A percentile compares a stretch with the other conserved stretches of the same genome.
These are phyloP conservation scores for Berghia stephanieae DNA, from an alignment of 1,140 invertebrate species.

Conservation along the genomic window DNA sequence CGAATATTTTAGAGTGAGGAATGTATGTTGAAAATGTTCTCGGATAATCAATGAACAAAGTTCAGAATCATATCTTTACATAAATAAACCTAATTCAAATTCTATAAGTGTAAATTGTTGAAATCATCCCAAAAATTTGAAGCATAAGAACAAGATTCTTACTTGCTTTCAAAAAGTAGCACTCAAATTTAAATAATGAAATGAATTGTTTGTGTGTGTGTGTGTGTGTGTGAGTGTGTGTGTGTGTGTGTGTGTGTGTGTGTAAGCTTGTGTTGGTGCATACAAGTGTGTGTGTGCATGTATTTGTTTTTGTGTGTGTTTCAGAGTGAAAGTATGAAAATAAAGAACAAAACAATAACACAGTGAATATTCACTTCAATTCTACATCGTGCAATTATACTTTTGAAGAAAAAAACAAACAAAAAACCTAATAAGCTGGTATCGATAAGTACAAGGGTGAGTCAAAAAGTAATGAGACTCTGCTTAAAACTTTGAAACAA, in stretches of 20 bases:
- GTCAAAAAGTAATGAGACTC: too few species aligned
- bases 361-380: conserved; percentile 5
- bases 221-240: conserved; percentile 28
- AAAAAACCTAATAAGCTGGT: too few species aligned
- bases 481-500: too few species aligned
- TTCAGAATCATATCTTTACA: too few species aligned
- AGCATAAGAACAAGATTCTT: conserved; percentile 47
- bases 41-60: too few species aligned
- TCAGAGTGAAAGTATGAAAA: not conserved
- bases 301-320: not conserved
- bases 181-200: not conserved
- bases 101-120: conserved; percentile 54
- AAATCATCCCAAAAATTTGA: conserved; percentile 65
- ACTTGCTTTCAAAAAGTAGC: too few species aligned
- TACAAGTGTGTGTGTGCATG: conserved; percentile 13
- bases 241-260: conserved; percentile 18
- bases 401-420: too few species aligned
- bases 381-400: conserved; percentile 13
- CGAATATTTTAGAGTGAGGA: too few species aligned
- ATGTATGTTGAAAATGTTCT: too few species aligned
- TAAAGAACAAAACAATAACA: not conserved
- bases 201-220: conserved; percentile 17
- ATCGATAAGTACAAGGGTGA: too few species aligned
- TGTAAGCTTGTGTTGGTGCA: not conserved
- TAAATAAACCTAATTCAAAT: not conserved